Evolutionary conservation across 2,797 vertebrate genomes (phyloP).

Genomic region (Schizothorax lantsangensis): DNA sequence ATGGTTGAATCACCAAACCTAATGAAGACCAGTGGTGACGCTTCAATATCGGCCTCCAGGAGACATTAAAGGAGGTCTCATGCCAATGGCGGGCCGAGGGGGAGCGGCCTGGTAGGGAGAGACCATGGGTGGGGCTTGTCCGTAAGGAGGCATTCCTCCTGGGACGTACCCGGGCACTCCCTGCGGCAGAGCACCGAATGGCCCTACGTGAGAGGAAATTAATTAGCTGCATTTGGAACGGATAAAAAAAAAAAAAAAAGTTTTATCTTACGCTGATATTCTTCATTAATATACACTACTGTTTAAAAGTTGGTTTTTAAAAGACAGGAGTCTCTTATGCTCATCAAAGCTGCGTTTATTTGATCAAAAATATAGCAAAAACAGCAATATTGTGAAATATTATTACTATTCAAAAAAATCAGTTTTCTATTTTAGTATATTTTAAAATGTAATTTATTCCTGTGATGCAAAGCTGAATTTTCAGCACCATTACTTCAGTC

Average conservation of each 20-base stretch:
- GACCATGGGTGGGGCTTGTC: slow-evolving; percentile 96
- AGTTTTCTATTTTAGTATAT: not conserved
- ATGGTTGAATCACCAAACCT: slow-evolving; percentile 99
- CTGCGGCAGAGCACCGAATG: slow-evolving; percentile 95
- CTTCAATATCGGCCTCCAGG: slow-evolving; percentile 99
- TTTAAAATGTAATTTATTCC: not conserved
- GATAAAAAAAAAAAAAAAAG: too few relatives aligned
- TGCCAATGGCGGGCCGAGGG: slow-evolving; percentile 92
- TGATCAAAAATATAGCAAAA: not conserved
- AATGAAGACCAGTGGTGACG: slow-evolving; percentile 83
- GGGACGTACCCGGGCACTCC: slow-evolving; percentile 89
- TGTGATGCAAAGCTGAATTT: not conserved
- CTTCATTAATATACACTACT: not conserved
- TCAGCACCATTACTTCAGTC: not conserved
- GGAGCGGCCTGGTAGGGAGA: slow-evolving; percentile 95
- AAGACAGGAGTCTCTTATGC: not conserved
- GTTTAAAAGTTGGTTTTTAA: not conserved
- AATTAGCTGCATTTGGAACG: slow-evolving; percentile 9
- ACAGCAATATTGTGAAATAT: not conserved
- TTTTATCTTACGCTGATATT: not conserved
- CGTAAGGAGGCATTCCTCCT: slow-evolving; percentile 89
- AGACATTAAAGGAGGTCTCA: slow-evolving; percentile 99
- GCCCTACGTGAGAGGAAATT: slow-evolving; percentile 78
- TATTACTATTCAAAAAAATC: not conserved
- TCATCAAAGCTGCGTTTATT: not conserved